phyloP scores from a whole-genome alignment of 2,797 vertebrate species.

The Carduelis carduelis region DNA sequence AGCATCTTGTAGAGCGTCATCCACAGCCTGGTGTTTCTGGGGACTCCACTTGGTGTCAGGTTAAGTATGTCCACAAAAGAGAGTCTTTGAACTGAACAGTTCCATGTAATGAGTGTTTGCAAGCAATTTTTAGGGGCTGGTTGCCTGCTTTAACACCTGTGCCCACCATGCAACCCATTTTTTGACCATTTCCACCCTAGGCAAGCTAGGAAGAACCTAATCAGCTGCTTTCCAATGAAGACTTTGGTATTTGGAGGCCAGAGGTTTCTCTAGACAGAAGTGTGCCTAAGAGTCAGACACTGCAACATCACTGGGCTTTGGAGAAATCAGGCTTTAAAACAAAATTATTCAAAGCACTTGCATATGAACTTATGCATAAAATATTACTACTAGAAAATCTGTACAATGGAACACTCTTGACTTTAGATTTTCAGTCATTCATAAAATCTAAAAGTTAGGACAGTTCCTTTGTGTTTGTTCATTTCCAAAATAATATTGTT shows the following conservation, averaged over 20 bases:
- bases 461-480: neutral
- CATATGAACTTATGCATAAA: neutral
- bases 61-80: neutral
- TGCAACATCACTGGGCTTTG: neutral
- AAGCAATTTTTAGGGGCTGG: neutral
- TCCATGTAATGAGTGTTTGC: neutral
- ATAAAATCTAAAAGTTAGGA: neutral
- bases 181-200: neutral
- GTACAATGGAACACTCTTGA: neutral
- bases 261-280: neutral
- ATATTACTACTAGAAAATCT: neutral
- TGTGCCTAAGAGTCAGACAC: neutral
- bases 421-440: neutral
- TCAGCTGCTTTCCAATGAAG: neutral
- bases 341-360: neutral
- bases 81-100: neutral
- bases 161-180: neutral
- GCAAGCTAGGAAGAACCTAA: neutral
- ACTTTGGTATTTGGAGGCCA: neutral
- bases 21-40: neutral
- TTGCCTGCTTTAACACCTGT: neutral
- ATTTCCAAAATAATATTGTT: neutral
- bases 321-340: neutral
- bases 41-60: neutral
- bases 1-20: neutral